Evolutionary conservation across 2,797 vertebrate genomes (phyloP).

Genomic region (Sciurus vulgaris): DNA sequence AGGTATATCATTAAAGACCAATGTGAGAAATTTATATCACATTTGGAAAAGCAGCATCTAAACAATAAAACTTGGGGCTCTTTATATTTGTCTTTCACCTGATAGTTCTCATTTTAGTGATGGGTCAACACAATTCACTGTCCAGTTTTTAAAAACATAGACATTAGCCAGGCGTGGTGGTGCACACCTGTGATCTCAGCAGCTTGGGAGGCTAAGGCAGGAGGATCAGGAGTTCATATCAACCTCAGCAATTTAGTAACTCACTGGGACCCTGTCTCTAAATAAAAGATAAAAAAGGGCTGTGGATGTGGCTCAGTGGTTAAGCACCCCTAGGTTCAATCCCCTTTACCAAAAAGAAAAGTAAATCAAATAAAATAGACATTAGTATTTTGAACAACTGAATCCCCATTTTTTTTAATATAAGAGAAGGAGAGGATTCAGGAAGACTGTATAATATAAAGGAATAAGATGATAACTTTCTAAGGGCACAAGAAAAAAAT

Average conservation of each 20-base stretch:
- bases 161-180: too few relatives aligned
- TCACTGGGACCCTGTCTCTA: too few relatives aligned
- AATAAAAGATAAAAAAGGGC: too few relatives aligned
- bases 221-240: too few relatives aligned
- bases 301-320: too few relatives aligned
- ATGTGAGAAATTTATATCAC: constrained; percentile 37
- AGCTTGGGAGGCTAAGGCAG: too few relatives aligned
- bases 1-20: not conserved
- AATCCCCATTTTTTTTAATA: constrained; percentile 15
- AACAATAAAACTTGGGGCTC: constrained; percentile 25
- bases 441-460: constrained; percentile 32
- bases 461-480: not conserved
- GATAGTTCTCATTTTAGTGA: constrained; percentile 18
- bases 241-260: too few relatives aligned
- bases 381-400: constrained; percentile 52
- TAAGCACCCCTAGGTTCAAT: not conserved
- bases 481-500: constrained; percentile 59
- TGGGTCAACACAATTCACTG: constrained; percentile 31
- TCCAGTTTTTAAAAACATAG: constrained; percentile 29
- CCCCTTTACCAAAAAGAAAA: too few relatives aligned
- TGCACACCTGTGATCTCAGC: too few relatives aligned
- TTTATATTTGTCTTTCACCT: constrained; percentile 57
- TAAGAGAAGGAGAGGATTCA: not conserved
- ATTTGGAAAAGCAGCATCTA: constrained; percentile 59
- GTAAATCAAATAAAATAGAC: too few relatives aligned